Conservation (phyloP, 2,797 vertebrate genomes). For the Betta splendens region DNA sequence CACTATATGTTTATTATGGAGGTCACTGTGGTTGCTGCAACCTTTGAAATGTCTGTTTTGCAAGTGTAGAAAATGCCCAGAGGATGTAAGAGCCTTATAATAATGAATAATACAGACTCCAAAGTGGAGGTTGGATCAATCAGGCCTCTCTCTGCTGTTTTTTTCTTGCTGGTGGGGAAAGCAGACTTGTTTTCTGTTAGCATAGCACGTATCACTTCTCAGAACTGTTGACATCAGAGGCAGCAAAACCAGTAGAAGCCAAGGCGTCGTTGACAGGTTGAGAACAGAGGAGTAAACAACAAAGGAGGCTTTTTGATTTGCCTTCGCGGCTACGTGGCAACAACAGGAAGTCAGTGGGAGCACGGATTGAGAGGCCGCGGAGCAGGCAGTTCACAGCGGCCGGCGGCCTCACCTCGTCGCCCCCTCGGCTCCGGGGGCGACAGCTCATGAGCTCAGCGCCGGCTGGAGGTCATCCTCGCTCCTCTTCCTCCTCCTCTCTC, state of each 20-base stretch:
- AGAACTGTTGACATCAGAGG: slow-evolving; percentile 37
- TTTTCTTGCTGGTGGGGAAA: slow-evolving; percentile 1
- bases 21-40: no score
- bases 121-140: slow-evolving; percentile 8
- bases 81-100: not conserved
- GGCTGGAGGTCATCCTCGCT: slow-evolving; percentile 25
- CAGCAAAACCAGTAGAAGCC: slow-evolving; percentile 32
- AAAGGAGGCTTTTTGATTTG: slow-evolving; percentile 38
- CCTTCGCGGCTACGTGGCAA: slow-evolving; percentile 33
- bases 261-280: slow-evolving; percentile 29
- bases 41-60: not conserved
- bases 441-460: slow-evolving; percentile 15
- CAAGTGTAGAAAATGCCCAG: not conserved
- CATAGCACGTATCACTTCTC: slow-evolving; percentile 17
- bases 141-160: not conserved
- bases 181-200: slow-evolving; percentile 28
- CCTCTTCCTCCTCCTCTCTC: slow-evolving; percentile 22
- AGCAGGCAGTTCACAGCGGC: not conserved
- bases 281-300: slow-evolving; percentile 36
- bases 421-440: not conserved
- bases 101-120: slow-evolving; percentile 5
- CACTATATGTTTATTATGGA: no score
- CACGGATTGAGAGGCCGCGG: not conserved
- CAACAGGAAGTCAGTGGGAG: not conserved
- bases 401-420: not conserved